Evolutionary conservation across 2,113 vertebrate species (phyloP).

Genomic region (Seriola aureovittata): DNA sequence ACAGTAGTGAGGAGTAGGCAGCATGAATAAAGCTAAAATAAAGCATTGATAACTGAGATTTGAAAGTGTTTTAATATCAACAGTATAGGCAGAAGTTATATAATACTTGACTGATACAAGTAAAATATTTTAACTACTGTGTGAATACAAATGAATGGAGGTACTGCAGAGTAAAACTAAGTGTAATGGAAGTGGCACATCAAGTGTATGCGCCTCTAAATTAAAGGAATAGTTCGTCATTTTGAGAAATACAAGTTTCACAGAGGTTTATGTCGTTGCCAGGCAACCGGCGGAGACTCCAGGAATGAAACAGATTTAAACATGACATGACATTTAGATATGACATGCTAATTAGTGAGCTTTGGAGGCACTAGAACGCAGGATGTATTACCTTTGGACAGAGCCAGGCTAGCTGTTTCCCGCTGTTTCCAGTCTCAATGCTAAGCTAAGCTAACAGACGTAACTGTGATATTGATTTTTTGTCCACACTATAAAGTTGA

Average conservation of each 20-base stretch:
- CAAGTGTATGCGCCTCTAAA: background rate
- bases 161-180: background rate
- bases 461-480: background rate
- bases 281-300: slow-evolving; percentile 6
- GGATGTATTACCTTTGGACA: background rate
- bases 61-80: background rate
- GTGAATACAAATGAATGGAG: background rate
- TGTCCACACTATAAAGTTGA: background rate
- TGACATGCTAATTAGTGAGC: background rate
- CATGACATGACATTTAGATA: background rate
- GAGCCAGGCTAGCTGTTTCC: background rate
- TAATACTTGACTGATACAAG: background rate
- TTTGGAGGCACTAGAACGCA: background rate
- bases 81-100: background rate
- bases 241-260: background rate
- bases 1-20: background rate
- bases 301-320: background rate
- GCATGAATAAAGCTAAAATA: background rate
- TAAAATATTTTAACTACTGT: background rate
- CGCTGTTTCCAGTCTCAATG: background rate
- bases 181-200: background rate
- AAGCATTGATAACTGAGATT: background rate
- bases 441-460: background rate
- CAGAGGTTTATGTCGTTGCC: background rate
- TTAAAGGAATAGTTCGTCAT: background rate